A percentile compares a stretch with the other conserved stretches of the same genome.
Evolutionary conservation across 2,797 vertebrate genomes (phyloP).

Genomic region (Sebastes jordani): DNA sequence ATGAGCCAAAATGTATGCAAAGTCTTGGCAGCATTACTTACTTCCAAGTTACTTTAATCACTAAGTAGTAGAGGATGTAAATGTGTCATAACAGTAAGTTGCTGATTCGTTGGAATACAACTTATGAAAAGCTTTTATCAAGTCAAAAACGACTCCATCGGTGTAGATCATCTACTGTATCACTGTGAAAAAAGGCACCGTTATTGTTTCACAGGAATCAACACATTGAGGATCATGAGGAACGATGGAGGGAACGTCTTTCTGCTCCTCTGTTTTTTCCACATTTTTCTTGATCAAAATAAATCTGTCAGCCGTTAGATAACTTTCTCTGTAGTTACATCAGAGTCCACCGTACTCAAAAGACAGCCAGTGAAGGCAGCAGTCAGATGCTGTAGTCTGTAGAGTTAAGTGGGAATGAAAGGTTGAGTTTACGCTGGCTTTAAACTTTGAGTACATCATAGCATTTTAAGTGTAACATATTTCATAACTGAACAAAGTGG

Average conservation of each 20-base stretch:
- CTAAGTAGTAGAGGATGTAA: background rate
- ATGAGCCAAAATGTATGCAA: background rate
- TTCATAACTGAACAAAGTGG: background rate
- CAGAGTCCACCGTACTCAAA: background rate
- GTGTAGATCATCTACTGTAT: background rate
- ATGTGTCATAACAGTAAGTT: background rate
- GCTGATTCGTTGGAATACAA: background rate
- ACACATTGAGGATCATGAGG: background rate
- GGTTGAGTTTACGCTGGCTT: background rate
- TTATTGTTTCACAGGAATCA: background rate
- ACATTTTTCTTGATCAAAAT: background rate
- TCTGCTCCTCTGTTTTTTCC: background rate
- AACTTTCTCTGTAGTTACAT: background rate
- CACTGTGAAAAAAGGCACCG: background rate
- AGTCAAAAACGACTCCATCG: background rate
- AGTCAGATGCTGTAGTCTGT: background rate
- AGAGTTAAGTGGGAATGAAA: background rate
- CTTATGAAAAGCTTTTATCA: background rate
- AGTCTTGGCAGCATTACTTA: background rate
- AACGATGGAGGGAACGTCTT: background rate
- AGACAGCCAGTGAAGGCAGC: background rate
- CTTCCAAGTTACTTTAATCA: background rate
- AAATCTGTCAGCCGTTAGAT: background rate
- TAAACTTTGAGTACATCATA: background rate
- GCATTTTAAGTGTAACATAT: background rate